Conservation (phyloP, 2,113 vertebrate genomes). For the Macrotis lagotis region DNA sequence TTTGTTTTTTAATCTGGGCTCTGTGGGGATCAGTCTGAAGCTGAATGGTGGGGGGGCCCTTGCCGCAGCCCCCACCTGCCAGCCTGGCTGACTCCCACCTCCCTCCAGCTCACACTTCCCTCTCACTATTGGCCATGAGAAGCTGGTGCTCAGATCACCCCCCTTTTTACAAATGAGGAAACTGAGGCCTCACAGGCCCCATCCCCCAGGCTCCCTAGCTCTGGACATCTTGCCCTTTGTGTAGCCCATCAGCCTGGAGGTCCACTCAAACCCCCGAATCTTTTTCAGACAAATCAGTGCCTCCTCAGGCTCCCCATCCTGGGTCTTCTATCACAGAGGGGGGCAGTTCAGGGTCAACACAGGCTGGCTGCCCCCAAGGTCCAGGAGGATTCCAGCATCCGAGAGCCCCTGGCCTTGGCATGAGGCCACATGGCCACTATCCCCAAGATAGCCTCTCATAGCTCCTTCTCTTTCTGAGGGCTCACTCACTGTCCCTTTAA, state of each 20-base stretch:
- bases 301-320: background rate
- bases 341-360: no score
- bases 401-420: background rate
- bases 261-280: background rate
- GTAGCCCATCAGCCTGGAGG: no score
- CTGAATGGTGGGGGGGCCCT: constrained; percentile 45
- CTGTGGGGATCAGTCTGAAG: constrained; percentile 83
- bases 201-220: no score
- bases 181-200: no score
- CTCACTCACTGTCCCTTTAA: no score
- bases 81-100: background rate
- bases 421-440: no score
- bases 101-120: background rate
- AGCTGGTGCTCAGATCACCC: background rate
- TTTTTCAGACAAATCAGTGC: background rate
- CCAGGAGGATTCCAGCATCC: background rate
- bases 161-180: no score
- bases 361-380: no score
- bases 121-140: background rate
- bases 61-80: background rate
- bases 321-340: background rate
- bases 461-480: no score
- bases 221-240: no score
- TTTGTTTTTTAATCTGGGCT: constrained; percentile 79
- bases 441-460: no score